A percentile compares a stretch with the other conserved stretches of the same genome.
These are phyloP conservation scores for Pocillopora damicornis DNA, from an alignment of 64 coral and sea anemone genomes.

Conservation along the genomic window DNA sequence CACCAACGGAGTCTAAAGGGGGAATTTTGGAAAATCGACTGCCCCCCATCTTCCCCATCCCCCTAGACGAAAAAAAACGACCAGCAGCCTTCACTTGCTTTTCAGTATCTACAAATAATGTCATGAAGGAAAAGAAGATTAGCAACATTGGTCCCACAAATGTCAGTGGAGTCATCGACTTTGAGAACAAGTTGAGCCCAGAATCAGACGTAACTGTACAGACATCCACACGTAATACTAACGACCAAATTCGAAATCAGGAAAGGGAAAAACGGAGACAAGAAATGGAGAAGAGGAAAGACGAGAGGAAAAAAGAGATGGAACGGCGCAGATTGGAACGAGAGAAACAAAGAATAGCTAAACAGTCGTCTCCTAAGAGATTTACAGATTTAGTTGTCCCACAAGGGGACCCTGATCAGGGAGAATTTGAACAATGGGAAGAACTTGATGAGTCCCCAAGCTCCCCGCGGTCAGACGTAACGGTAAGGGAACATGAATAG, in stretches of 20 bases:
- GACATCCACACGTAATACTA: neutral
- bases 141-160: constrained; percentile 29
- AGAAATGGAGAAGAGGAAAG: constrained; percentile 77
- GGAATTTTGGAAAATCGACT: neutral
- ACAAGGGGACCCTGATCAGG: constrained; percentile 9
- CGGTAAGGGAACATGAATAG: neutral
- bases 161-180: constrained; percentile 16
- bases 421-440: constrained; percentile 50
- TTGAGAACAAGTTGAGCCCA: constrained; percentile 17
- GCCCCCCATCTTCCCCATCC: neutral
- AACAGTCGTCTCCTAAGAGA: constrained; percentile 28
- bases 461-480: constrained; percentile 24
- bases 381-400: neutral
- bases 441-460: neutral
- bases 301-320: constrained; percentile 74
- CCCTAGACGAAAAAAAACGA: no score
- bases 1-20: no score
- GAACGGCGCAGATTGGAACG: constrained; percentile 56
- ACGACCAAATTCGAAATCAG: constrained; percentile 1
- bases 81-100: neutral
- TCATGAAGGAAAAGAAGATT: constrained; percentile 23
- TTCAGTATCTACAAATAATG: constrained; percentile 6
- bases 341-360: constrained; percentile 43
- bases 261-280: constrained; percentile 53
- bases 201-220: neutral